These are phyloP conservation scores for Peromyscus nudipes DNA, from an alignment of 2,797 vertebrate species.

Conservation along the genomic window DNA sequence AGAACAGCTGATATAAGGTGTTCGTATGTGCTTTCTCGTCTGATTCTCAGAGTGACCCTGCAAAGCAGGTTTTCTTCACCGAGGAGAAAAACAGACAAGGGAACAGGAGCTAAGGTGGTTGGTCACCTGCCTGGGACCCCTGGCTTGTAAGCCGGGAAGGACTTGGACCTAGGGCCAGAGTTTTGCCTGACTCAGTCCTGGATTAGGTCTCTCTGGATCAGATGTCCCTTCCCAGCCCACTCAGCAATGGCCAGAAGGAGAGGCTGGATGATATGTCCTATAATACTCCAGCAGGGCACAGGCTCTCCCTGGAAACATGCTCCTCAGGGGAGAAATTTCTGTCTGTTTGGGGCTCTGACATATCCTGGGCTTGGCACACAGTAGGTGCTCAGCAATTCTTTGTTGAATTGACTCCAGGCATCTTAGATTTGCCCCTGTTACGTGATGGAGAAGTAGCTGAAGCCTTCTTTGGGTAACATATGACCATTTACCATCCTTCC, in stretches of 20 bases:
- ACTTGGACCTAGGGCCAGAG: background rate
- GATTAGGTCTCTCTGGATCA: background rate
- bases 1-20: background rate
- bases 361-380: background rate
- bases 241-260: background rate
- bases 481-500: background rate
- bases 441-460: background rate
- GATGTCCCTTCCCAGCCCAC: background rate
- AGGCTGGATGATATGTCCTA: background rate
- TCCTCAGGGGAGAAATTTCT: background rate
- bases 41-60: background rate
- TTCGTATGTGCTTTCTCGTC: background rate
- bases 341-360: background rate
- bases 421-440: background rate
- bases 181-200: background rate
- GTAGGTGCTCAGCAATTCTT: background rate
- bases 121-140: background rate
- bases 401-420: background rate
- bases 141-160: background rate
- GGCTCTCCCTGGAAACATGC: background rate
- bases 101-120: background rate
- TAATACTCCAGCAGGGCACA: background rate
- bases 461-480: background rate
- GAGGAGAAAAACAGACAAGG: background rate
- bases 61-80: background rate